phyloP scores from a whole-genome alignment of 2,888 invertebrate species.

The Drosophila histrio region DNA sequence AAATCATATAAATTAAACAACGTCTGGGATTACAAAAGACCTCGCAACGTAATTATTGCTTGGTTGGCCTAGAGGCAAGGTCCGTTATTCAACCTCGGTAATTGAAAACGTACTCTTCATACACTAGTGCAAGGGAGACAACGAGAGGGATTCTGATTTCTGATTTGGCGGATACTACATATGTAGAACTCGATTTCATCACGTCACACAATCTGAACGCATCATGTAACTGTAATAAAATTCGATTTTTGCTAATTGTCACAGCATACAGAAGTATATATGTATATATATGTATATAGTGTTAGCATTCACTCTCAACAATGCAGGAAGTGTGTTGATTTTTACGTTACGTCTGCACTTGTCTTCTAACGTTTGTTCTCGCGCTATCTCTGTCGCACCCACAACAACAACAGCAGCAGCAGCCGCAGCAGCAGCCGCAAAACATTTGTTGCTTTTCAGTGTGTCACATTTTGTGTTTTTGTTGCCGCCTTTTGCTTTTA shows the following conservation, averaged over 20 bases:
- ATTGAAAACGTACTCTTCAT: slow-evolving; percentile 38
- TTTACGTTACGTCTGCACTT: slow-evolving; percentile 66
- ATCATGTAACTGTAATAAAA: slow-evolving; percentile 61
- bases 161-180: neutral
- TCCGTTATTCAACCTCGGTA: slow-evolving; percentile 68
- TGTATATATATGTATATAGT: neutral
- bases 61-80: slow-evolving; percentile 56
- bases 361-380: slow-evolving; percentile 26
- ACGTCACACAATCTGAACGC: slow-evolving; percentile 42
- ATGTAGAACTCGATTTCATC: slow-evolving; percentile 55
- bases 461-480: slow-evolving; percentile 65
- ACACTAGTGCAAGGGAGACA: slow-evolving; percentile 5
- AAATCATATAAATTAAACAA: slow-evolving; percentile 1
- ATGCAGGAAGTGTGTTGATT: slow-evolving; percentile 69
- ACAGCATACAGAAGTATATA: neutral
- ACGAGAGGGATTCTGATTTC: neutral
- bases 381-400: neutral
- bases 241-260: slow-evolving; percentile 74
- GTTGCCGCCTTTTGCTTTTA: slow-evolving; percentile 51
- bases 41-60: slow-evolving; percentile 43
- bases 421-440: neutral
- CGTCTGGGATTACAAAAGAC: slow-evolving; percentile 55
- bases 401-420: neutral
- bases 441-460: slow-evolving; percentile 55
- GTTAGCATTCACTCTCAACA: neutral